These are phyloP conservation scores for Tricholaema leucomelas DNA, from an alignment of 2,113 vertebrate genomes.

Conservation along the genomic window DNA sequence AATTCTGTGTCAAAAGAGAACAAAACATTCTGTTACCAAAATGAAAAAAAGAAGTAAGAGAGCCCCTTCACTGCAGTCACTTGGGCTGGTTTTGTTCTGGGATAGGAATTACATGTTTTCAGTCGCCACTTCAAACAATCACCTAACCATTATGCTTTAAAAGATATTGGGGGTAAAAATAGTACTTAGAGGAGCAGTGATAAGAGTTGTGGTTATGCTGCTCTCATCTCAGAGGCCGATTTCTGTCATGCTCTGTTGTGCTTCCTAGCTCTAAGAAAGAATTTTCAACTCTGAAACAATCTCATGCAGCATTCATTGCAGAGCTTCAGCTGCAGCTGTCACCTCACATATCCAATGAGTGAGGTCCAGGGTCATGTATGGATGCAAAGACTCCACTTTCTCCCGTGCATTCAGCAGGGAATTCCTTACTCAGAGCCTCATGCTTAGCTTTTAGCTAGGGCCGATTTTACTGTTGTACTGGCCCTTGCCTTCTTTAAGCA, in stretches of 20 bases:
- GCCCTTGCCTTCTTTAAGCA: not conserved
- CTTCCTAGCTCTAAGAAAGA: not conserved
- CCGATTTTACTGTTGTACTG: not conserved
- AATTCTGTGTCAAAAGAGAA: not conserved
- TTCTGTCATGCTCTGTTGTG: not conserved
- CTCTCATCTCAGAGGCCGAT: not conserved
- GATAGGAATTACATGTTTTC: not conserved
- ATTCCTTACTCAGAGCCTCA: not conserved
- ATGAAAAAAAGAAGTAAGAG: not conserved
- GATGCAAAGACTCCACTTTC: not conserved
- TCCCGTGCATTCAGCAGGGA: not conserved
- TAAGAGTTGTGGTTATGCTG: not conserved
- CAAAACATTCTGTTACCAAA: not conserved
- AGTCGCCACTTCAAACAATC: not conserved
- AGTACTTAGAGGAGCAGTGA: not conserved
- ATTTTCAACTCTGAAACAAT: not conserved
- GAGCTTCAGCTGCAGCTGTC: not conserved
- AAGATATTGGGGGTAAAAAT: not conserved
- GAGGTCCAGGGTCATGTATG: not conserved
- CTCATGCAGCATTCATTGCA: not conserved
- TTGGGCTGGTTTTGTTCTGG: not conserved
- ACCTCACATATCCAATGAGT: fast-evolving
- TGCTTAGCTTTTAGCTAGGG: not conserved
- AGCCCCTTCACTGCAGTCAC: not conserved
- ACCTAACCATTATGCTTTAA: not conserved